These are phyloP conservation scores for Sanderia malayensis DNA, from an alignment of 30 jellyfish, hydroid and myxozoan species.

Conservation along the genomic window DNA sequence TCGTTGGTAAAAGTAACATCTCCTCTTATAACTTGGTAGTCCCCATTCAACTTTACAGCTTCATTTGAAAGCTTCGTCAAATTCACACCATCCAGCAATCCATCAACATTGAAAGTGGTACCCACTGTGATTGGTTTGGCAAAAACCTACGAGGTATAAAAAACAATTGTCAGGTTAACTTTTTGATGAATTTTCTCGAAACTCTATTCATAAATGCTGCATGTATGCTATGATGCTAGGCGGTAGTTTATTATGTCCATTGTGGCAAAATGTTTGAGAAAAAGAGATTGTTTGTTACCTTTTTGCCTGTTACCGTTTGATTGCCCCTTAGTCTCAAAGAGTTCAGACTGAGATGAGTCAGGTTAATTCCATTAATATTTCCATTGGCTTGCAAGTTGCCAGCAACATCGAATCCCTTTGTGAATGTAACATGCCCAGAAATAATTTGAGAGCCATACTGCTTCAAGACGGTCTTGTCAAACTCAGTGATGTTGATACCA, in stretches of 20 bases:
- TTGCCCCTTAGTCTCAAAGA: conserved; percentile 73
- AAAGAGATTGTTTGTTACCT: conserved; percentile 15
- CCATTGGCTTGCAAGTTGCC: conserved; percentile 60
- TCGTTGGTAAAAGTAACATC: conserved; percentile 25
- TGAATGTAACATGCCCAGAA: conserved; percentile 56
- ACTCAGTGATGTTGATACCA: conserved; percentile 67
- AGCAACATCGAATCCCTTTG: conserved; percentile 22
- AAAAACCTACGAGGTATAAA: conserved; percentile 18
- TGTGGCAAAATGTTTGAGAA: too few relatives aligned
- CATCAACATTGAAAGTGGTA: conserved; percentile 35
- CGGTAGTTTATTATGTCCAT: too few relatives aligned
- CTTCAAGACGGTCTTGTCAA: conserved; percentile 56
- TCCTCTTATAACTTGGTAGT: conserved; percentile 23
- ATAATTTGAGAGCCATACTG: conserved; percentile 64
- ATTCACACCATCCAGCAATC: conserved; percentile 84
- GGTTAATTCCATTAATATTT: conserved; percentile 59
- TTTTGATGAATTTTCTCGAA: neutral
- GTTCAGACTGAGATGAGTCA: conserved; percentile 43
- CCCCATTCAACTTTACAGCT: conserved; percentile 37
- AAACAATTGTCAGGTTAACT: neutral
- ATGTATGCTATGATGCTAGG: too few relatives aligned
- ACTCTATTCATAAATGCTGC: too few relatives aligned
- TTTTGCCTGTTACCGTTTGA: conserved; percentile 83
- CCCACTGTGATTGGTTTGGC: conserved; percentile 21
- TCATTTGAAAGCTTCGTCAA: conserved; percentile 38